Evolutionary conservation across 2,797 vertebrate genomes (phyloP).

Genomic region (Ciconia nigra): DNA sequence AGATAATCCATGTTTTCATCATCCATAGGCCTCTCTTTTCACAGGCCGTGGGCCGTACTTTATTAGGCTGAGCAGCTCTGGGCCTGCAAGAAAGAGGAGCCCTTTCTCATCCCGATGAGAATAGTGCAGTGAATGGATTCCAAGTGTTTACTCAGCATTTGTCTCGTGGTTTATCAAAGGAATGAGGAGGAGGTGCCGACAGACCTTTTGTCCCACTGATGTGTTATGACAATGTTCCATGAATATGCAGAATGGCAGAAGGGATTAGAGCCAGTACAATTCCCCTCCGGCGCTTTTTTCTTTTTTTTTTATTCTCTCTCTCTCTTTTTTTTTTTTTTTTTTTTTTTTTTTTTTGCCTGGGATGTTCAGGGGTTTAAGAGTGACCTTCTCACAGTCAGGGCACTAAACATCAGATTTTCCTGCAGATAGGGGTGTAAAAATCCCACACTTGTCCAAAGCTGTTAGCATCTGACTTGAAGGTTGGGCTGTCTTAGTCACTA

Average conservation of each 20-base stretch:
- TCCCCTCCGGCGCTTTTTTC: conserved; percentile 84
- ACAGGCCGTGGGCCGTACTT: conserved; percentile 98
- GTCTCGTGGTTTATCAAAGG: conserved; percentile 78
- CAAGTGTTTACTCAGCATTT: conserved; percentile 96
- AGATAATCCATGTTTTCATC: conserved; percentile 95
- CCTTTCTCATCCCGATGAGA: conserved; percentile 83
- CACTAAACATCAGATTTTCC: conserved; percentile 86
- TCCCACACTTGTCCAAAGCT: conserved; percentile 98
- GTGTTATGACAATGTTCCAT: conserved; percentile 82
- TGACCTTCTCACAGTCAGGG: conserved; percentile 95
- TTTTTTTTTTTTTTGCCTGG: conserved; percentile 76
- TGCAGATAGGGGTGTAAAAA: conserved; percentile 86
- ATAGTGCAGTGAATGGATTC: conserved; percentile 81
- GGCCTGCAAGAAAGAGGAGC: conserved; percentile 90
- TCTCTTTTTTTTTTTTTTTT: conserved; percentile 31
- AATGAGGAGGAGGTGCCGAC: conserved; percentile 77
- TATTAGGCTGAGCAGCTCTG: conserved; percentile 94
- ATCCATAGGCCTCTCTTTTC: conserved; percentile 88
- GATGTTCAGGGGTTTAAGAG: conserved; percentile 95
- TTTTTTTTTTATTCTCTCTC: conserved; percentile 44
- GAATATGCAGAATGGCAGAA: conserved; percentile 87
- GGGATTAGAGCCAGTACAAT: conserved; percentile 92
- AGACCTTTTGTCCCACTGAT: conserved; percentile 82
- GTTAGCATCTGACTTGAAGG: conserved; percentile 89
- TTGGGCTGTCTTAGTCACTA: conserved; percentile 84